A percentile compares a stretch with the other conserved stretches of the same genome.
Conservation (phyloP, 2,888 invertebrate genomes). For the Tortricodes alternella region DNA sequence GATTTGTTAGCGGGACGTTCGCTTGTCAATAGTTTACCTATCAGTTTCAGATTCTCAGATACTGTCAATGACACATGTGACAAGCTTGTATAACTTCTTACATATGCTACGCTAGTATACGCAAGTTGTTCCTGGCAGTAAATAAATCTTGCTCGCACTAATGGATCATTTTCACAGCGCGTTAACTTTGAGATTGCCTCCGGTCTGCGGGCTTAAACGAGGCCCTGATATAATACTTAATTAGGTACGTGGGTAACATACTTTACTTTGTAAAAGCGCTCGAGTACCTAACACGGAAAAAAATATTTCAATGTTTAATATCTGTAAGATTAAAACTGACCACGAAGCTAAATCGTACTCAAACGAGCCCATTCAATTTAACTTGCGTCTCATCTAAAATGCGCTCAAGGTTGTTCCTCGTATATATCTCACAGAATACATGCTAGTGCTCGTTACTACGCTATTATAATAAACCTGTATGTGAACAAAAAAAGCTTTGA, state of each 20-base stretch:
- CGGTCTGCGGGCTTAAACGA: constrained; percentile 28
- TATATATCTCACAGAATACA: constrained; percentile 25
- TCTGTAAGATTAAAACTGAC: constrained; percentile 18
- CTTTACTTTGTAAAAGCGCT: not conserved
- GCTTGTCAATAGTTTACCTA: constrained; percentile 5
- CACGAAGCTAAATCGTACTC: not conserved
- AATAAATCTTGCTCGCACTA: constrained; percentile 32
- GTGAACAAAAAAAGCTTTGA: constrained; percentile 47
- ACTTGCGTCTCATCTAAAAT: constrained; percentile 39
- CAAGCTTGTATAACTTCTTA: not conserved
- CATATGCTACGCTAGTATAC: not conserved
- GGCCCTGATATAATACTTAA: constrained; percentile 33
- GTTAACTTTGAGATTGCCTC: constrained; percentile 36
- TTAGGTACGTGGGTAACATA: constrained; percentile 32
- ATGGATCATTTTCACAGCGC: constrained; percentile 37
- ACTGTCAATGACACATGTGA: not conserved
- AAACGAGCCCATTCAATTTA: constrained; percentile 32
- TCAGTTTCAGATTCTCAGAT: not conserved
- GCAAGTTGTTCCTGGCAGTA: constrained; percentile 28
- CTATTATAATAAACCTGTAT: constrained; percentile 41
- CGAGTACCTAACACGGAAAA: constrained; percentile 1
- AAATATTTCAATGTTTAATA: constrained; percentile 12
- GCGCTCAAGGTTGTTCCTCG: constrained; percentile 37
- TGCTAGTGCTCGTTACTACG: constrained; percentile 38
- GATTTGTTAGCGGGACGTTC: not conserved